Evolutionary conservation across 1,140 invertebrate genomes (phyloP), one percentile per base, ranked within the genome.

Genomic region (Drosophila pachea): DNA sequence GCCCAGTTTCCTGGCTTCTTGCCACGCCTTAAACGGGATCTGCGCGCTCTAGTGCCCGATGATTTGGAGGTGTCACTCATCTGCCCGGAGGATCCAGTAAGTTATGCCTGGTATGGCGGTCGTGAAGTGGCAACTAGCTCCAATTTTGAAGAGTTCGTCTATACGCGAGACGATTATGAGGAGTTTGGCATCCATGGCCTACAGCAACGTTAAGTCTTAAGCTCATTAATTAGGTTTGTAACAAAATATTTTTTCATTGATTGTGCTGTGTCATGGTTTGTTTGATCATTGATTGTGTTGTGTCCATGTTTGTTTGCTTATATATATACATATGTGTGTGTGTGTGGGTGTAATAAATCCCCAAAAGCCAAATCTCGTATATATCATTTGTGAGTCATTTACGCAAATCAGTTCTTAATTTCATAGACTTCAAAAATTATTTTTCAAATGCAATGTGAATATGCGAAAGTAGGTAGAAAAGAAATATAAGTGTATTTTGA

Each of bases 21-120:
- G 73, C 94, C 97, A 12, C 90, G 97, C 83, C 90, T 98, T 48
- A 93, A 93, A 58, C 93, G 92, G 43, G 97, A 98, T 89, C 91
- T 98, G 0, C 90, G 97, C 68, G 92, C 94, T 14, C 90, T 95
- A 68, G 93, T 96, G 4, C 93, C 95, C 9, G 92, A 94, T 56
- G 93, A 96, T 73, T 95, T 92, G 87, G 92, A 94, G 73, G 93
- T 97, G 1, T 93, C 93, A 40, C 91, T 97, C 6, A 93, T 91
- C 35, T 86, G 94, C 52, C 93, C 96, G 0, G 91, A 94, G 16
- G 92, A 95, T 84, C 96, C 97, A 0, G 90, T 95, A 1, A 94
- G 93, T 0, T 97, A 97, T 90, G 92, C 95, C 0, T 99, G 97
- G 97, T 91, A 95, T 73, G 97, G 97, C 36, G 97, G 96, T 0